Conservation (phyloP, 2,888 invertebrate genomes). For the Cephalotes varians region DNA sequence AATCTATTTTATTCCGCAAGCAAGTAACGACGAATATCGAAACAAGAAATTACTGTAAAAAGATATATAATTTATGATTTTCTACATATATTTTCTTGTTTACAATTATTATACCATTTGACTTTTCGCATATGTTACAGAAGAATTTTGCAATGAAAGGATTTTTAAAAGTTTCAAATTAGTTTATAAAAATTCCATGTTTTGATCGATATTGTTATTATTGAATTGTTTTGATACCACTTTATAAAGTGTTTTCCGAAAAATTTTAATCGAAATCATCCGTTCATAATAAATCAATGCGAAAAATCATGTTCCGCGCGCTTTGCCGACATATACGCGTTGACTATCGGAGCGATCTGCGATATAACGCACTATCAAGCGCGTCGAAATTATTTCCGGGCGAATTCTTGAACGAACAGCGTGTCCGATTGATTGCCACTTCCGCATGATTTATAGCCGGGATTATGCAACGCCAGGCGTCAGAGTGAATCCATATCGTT, state of each 20-base stretch:
- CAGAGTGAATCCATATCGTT: conserved; percentile 40
- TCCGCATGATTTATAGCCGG: conserved; percentile 43
- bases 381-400: conserved; percentile 41
- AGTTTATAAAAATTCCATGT: not conserved
- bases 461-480: conserved; percentile 40
- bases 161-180: not conserved
- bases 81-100: not conserved
- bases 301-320: not conserved
- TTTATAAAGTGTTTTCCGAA: not conserved
- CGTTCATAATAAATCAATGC: not conserved
- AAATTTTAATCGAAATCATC: conserved; percentile 4
- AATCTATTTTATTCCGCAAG: too few relatives aligned
- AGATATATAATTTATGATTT: not conserved
- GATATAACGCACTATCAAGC: conserved; percentile 43
- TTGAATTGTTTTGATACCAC: not conserved
- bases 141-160: not conserved
- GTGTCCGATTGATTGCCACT: conserved; percentile 35
- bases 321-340: not conserved
- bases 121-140: not conserved
- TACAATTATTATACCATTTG: not conserved
- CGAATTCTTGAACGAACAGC: conserved; percentile 46
- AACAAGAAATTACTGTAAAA: not conserved
- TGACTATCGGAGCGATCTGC: not conserved
- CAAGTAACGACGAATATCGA: too few relatives aligned
- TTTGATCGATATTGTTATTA: too few relatives aligned